Conservation (phyloP, 2,113 vertebrate species). For the Polyodon spathula region DNA sequence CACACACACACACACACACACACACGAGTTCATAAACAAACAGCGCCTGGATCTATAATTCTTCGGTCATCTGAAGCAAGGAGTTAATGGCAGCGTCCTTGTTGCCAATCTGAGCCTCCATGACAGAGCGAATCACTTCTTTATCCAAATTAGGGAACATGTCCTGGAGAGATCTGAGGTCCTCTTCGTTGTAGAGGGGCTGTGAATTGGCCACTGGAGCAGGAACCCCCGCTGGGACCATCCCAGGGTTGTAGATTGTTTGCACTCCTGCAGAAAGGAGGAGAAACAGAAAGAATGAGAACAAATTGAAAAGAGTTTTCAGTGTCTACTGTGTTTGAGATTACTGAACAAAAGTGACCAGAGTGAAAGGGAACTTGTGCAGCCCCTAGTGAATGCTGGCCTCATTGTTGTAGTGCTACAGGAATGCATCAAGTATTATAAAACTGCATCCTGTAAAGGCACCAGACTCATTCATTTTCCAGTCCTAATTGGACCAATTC, state of each 20-base stretch:
- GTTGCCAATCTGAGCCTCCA: slow-evolving; percentile 87
- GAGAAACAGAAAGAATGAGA: not conserved
- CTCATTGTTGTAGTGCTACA: too few relatives aligned
- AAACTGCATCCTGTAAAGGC: too few relatives aligned
- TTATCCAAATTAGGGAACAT: slow-evolving; percentile 95
- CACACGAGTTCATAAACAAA: too few relatives aligned
- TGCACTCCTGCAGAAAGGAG: slow-evolving; percentile 62
- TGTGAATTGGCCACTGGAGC: slow-evolving; percentile 54
- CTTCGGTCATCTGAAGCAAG: slow-evolving; percentile 90
- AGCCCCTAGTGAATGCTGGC: too few relatives aligned
- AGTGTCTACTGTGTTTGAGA: too few relatives aligned
- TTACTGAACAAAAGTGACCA: too few relatives aligned
- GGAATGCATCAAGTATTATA: too few relatives aligned
- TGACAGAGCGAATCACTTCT: slow-evolving; percentile 86
- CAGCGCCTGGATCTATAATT: slow-evolving; percentile 70
- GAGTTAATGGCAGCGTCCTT: slow-evolving; percentile 91
- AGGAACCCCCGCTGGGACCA: slow-evolving; percentile 75
- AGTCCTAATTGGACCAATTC: too few relatives aligned
- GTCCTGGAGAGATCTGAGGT: slow-evolving; percentile 86
- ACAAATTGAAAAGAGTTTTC: not conserved
- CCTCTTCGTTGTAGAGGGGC: slow-evolving; percentile 71
- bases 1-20: slow-evolving; percentile 22
- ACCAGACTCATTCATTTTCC: too few relatives aligned
- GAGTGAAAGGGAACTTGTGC: too few relatives aligned
- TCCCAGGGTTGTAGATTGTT: slow-evolving; percentile 76